phyloP scores from a whole-genome alignment of 2,888 invertebrate species.

The Harmothoe impar region DNA sequence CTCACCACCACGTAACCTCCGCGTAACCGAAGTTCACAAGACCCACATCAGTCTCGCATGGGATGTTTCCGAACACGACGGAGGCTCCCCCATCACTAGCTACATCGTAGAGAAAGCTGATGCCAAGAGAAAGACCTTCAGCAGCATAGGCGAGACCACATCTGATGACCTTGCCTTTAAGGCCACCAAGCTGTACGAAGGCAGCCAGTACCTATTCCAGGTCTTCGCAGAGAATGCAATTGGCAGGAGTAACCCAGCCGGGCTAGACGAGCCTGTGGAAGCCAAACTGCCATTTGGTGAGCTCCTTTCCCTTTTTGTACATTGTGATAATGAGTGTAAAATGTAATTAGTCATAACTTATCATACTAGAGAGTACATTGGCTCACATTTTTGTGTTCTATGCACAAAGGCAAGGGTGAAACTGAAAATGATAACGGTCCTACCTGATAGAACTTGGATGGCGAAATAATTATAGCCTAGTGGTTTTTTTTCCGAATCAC shows the following conservation, averaged over 20 bases:
- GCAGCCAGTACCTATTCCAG: constrained; percentile 86
- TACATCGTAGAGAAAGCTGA: constrained; percentile 81
- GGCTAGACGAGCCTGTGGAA: constrained; percentile 67
- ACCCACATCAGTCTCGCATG: constrained; percentile 80
- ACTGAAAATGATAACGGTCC: too few relatives aligned
- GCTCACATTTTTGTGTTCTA: too few relatives aligned
- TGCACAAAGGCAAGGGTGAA: too few relatives aligned
- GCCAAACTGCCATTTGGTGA: constrained; percentile 71
- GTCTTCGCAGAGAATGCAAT: constrained; percentile 86
- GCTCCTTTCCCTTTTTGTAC: too few relatives aligned
- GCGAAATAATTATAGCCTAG: too few relatives aligned
- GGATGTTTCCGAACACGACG: constrained; percentile 84
- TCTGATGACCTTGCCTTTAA: constrained; percentile 67
- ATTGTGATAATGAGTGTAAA: too few relatives aligned
- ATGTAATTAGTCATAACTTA: too few relatives aligned
- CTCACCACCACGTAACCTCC: constrained; percentile 80
- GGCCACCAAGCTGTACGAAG: constrained; percentile 74
- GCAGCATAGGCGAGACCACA: constrained; percentile 69
- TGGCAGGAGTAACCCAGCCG: constrained; percentile 83
- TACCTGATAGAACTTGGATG: too few relatives aligned
- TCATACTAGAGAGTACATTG: too few relatives aligned
- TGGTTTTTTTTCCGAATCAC: too few relatives aligned
- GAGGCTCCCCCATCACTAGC: constrained; percentile 80
- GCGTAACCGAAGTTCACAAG: constrained; percentile 76
- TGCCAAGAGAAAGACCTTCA: constrained; percentile 76